Conservation (phyloP, 2,888 invertebrate species). For the Agonopterix alstromeriana region DNA sequence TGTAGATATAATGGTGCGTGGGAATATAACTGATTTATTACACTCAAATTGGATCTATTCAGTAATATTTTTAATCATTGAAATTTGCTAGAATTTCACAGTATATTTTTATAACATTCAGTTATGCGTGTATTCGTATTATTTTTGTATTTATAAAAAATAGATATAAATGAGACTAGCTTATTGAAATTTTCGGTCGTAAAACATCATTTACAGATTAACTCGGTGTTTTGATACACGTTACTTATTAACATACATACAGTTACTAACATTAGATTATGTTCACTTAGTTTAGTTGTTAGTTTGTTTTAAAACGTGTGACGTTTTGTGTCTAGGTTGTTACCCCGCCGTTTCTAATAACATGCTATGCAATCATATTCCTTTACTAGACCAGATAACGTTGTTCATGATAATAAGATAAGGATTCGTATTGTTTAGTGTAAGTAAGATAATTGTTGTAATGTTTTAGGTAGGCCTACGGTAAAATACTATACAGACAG, state of each 20-base stretch:
- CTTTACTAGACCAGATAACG: constrained; percentile 9
- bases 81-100: too few species aligned
- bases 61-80: too few species aligned
- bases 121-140: too few species aligned
- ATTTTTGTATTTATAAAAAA: too few species aligned
- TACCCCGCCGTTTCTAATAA: background rate
- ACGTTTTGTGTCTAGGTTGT: background rate
- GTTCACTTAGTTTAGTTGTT: background rate
- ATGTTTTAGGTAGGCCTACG: background rate
- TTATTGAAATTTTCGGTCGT: constrained; percentile 56
- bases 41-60: too few species aligned
- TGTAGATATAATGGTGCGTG: constrained; percentile 19
- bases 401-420: constrained; percentile 5
- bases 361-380: constrained; percentile 10
- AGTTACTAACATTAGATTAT: constrained; percentile 1
- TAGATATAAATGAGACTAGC: constrained; percentile 54
- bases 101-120: too few species aligned
- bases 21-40: constrained; percentile 5
- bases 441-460: background rate
- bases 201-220: background rate
- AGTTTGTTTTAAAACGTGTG: background rate
- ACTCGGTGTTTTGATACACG: background rate
- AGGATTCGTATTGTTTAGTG: background rate
- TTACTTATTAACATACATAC: background rate
- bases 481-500: too few species aligned